A percentile compares a stretch with the other conserved stretches of the same genome.
Conservation (phyloP, 1,140 invertebrate genomes). For the Cepaea nemoralis region DNA sequence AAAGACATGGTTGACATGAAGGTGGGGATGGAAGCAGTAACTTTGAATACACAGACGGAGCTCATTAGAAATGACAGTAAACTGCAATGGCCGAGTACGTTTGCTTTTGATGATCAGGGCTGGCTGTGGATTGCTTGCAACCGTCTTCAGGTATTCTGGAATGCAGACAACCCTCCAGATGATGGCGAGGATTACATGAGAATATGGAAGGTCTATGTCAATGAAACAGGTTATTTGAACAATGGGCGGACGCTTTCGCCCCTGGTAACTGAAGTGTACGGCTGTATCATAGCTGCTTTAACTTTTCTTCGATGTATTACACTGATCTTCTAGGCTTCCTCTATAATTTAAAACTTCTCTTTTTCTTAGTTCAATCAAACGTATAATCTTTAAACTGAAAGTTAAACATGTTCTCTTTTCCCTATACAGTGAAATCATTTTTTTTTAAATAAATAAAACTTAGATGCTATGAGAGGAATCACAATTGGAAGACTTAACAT, state of each 20-base stretch:
- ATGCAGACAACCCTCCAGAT: slow-evolving; percentile 10
- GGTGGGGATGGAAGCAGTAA: not conserved
- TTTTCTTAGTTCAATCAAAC: no score
- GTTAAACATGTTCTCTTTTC: no score
- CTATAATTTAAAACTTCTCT: no score
- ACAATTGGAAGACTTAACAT: no score
- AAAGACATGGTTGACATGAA: not conserved
- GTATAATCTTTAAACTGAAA: no score
- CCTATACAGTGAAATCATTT: no score
- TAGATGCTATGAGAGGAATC: no score
- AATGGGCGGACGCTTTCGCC: not conserved
- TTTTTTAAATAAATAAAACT: no score
- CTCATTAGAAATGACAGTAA: slow-evolving; percentile 13
- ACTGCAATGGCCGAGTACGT: slow-evolving; percentile 22
- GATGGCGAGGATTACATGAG: not conserved
- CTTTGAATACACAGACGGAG: not conserved
- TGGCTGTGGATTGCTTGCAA: slow-evolving; percentile 27
- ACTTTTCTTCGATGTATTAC: no score
- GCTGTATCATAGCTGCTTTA: no score
- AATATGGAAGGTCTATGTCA: slow-evolving; percentile 1
- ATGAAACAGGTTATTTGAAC: slow-evolving; percentile 37
- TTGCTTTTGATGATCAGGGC: slow-evolving; percentile 13
- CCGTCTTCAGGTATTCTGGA: slow-evolving; percentile 8
- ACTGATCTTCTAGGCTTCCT: no score
- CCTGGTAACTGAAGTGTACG: no score